Evolutionary conservation across 2,888 invertebrate genomes (phyloP), one percentile per base, ranked within the genome.

Genomic region (Rhimphoctona megacephalus): DNA sequence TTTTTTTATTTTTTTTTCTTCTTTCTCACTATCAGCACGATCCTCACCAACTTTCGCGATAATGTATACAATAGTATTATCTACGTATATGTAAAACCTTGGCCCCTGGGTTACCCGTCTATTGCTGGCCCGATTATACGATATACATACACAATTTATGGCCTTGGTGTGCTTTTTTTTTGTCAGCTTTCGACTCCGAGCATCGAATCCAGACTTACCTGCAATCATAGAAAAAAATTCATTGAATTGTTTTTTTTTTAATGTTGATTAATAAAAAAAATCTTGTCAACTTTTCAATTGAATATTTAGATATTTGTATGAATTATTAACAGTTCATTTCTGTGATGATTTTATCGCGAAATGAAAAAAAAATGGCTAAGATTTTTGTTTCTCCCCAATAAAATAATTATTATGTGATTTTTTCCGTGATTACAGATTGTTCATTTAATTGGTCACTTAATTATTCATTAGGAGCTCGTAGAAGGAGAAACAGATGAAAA

Each of bases 191-290:
- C 54, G 36, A 30, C 25, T 36, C 30, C 52, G 33, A 30, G 57
- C 22, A 49, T 9, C 64, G 43, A 78, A 78, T 85, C 78, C 70
- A 39, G 83, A 89, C 89, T 90, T 89, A 89, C 90, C 89, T 90
- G 90, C 76, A 90, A 90, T 61, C 85, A 83, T 70, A 88, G 11
- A 33, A 49, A 33, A 72, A 52, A 52, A 19, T n/a, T 19, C 36
- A 57, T 46, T 30, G 1, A 7, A 43, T n/a, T n/a, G n/a, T n/a
- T n/a, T n/a, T n/a, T n/a, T n/a, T 22, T 22, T 39, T 22, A 11
- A 46, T 39, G 25, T 22, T 46, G 25, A 46, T 25, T 69, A 22
- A 4, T 25, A 22, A 43, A 36, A 36, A 36, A 1, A 36, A 36
- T 39, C 9, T 39, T 39, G 39, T 39, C 9, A 9, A 39, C 7